phyloP scores from a whole-genome alignment of 2,888 invertebrate species.

The Apoda limacodes region DNA sequence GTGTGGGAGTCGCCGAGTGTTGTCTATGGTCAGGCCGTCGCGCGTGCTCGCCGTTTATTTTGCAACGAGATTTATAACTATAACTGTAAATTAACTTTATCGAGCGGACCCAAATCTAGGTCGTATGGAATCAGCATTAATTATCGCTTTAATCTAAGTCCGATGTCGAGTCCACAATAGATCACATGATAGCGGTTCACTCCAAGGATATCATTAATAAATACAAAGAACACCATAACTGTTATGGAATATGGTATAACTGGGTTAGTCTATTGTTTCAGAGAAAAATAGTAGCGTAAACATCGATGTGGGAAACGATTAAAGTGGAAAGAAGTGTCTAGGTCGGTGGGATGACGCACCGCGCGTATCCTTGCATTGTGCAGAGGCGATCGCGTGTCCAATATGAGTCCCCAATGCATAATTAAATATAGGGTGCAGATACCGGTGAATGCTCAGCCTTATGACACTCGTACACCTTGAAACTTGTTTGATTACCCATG shows the following conservation, averaged over 20 bases:
- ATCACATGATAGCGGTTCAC: slow-evolving; percentile 62
- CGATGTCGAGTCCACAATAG: slow-evolving; percentile 64
- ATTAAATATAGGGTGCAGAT: slow-evolving; percentile 55
- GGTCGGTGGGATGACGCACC: slow-evolving; percentile 45
- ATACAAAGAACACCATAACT: slow-evolving; percentile 35
- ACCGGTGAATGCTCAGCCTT: slow-evolving; percentile 37
- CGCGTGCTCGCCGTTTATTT: slow-evolving; percentile 58
- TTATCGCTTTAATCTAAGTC: slow-evolving; percentile 66
- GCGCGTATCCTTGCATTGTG: slow-evolving; percentile 65
- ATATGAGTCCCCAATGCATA: slow-evolving; percentile 64
- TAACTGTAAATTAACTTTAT: slow-evolving; percentile 69
- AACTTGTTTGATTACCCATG: slow-evolving; percentile 27
- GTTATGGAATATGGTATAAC: slow-evolving; percentile 38
- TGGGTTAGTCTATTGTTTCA: slow-evolving; percentile 62
- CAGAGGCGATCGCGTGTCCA: slow-evolving; percentile 55
- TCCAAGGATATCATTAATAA: slow-evolving; percentile 60
- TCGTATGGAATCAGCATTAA: slow-evolving; percentile 71
- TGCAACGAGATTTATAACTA: slow-evolving; percentile 68
- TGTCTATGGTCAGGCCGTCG: slow-evolving; percentile 61
- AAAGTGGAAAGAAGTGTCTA: slow-evolving; percentile 62
- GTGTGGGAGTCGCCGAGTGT: slow-evolving; percentile 55
- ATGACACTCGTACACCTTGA: slow-evolving; percentile 46
- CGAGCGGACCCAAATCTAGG: slow-evolving; percentile 63
- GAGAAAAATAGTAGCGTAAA: slow-evolving; percentile 33
- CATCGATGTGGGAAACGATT: slow-evolving; percentile 55